Conservation (phyloP, 2,113 vertebrate genomes). For the Hepsetus odoe region DNA sequence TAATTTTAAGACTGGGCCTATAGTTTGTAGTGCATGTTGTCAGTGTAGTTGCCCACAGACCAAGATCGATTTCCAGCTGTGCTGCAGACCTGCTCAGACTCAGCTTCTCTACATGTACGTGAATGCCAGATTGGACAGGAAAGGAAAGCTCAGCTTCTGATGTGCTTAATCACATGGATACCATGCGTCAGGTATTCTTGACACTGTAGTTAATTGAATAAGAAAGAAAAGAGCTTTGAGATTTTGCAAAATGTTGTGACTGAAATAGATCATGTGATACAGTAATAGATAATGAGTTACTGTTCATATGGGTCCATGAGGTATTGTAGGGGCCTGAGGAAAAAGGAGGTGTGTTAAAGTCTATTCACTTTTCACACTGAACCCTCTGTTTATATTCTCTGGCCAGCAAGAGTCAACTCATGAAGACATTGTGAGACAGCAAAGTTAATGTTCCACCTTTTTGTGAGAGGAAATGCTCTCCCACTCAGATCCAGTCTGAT, state of each 20-base stretch:
- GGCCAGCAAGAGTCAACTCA: background rate
- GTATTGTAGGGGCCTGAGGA: background rate
- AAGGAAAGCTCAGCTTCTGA: background rate
- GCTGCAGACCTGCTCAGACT: background rate
- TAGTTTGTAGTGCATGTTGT: background rate
- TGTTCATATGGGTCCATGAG: background rate
- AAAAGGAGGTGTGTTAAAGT: background rate
- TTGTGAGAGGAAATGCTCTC: background rate
- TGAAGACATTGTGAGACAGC: background rate
- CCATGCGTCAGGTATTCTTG: background rate
- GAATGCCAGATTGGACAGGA: background rate
- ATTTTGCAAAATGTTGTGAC: background rate
- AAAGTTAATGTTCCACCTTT: background rate
- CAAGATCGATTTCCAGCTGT: background rate
- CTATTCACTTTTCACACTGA: background rate
- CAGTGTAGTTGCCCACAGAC: background rate
- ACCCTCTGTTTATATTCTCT: background rate
- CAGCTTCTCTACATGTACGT: background rate
- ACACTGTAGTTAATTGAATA: background rate
- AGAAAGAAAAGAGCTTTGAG: background rate
- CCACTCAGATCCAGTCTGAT: background rate
- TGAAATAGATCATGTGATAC: background rate
- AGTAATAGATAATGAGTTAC: no score
- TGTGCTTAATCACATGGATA: background rate
- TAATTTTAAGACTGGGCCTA: slow-evolving; percentile 9